These are phyloP conservation scores for Junonia oenone DNA, from an alignment of 2,888 invertebrate species.

Conservation along the genomic window DNA sequence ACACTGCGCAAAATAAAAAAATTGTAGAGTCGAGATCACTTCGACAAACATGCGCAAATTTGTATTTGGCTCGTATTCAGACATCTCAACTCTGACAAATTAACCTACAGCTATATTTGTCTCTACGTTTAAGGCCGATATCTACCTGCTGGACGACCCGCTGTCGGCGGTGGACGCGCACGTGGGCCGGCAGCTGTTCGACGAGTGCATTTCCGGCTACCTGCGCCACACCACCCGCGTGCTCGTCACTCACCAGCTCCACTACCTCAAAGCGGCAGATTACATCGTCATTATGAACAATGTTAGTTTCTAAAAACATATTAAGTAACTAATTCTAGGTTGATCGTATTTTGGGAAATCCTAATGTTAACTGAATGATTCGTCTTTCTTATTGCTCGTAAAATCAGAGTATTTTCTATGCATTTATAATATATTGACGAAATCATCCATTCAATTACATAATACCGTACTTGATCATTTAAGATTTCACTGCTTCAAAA, in stretches of 20 bases:
- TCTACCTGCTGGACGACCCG: slow-evolving; percentile 90
- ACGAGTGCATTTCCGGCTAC: slow-evolving; percentile 84
- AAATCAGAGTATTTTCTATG: too few species aligned
- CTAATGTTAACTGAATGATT: too few species aligned
- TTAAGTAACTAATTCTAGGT: too few species aligned
- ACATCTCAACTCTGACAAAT: neutral
- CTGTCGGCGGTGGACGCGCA: slow-evolving; percentile 89
- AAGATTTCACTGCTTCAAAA: too few species aligned
- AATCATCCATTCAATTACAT: too few species aligned
- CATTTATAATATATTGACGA: too few species aligned
- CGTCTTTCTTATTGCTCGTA: neutral
- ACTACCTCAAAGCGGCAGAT: slow-evolving; percentile 76
- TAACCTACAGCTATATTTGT: neutral
- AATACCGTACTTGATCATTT: too few species aligned
- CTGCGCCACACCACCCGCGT: slow-evolving; percentile 86
- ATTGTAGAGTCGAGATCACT: too few species aligned
- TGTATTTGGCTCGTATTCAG: neutral
- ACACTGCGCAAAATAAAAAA: too few species aligned
- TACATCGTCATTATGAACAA: slow-evolving; percentile 80
- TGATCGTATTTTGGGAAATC: too few species aligned
- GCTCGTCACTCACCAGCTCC: slow-evolving; percentile 93
- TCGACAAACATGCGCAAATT: too few species aligned
- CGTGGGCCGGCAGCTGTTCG: slow-evolving; percentile 88
- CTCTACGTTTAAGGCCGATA: slow-evolving; percentile 81
- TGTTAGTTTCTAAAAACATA: slow-evolving; percentile 37